These are phyloP conservation scores for Leptopilina clavipes DNA, from an alignment of 1,140 invertebrate species.

Conservation along the genomic window DNA sequence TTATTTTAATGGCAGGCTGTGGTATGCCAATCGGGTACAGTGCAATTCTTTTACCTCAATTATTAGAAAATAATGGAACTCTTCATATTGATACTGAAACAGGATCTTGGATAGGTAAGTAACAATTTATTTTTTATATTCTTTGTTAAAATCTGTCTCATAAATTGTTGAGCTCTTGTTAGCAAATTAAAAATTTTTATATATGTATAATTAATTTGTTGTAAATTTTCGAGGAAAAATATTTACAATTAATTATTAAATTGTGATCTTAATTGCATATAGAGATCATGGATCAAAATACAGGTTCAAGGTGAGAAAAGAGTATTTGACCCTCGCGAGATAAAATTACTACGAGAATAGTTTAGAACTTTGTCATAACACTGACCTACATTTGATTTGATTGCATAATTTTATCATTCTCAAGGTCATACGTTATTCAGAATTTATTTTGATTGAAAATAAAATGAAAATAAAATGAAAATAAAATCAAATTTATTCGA, in stretches of 20 bases:
- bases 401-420: constrained; percentile 50
- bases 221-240: neutral
- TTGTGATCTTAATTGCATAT: neutral
- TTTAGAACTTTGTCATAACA: constrained; percentile 40
- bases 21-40: constrained; percentile 85
- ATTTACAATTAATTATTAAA: neutral
- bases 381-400: constrained; percentile 61
- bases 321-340: constrained; percentile 43
- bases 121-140: neutral
- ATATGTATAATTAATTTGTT: too few relatives aligned
- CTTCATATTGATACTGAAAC: constrained; percentile 75
- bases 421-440: constrained; percentile 39
- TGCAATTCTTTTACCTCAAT: constrained; percentile 80
- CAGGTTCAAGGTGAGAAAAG: constrained; percentile 52
- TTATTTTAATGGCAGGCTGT: constrained; percentile 79
- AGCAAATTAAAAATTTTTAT: too few relatives aligned
- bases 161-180: too few relatives aligned
- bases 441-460: neutral
- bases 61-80: constrained; percentile 73
- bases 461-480: too few relatives aligned
- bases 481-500: too few relatives aligned
- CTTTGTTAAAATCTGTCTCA: too few relatives aligned
- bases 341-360: constrained; percentile 45
- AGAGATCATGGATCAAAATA: constrained; percentile 41
- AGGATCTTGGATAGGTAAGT: constrained; percentile 81